Evolutionary conservation across 2,888 invertebrate species (phyloP), one percentile per base, ranked within the genome.

Genomic region (Ariolimax columbianus): DNA sequence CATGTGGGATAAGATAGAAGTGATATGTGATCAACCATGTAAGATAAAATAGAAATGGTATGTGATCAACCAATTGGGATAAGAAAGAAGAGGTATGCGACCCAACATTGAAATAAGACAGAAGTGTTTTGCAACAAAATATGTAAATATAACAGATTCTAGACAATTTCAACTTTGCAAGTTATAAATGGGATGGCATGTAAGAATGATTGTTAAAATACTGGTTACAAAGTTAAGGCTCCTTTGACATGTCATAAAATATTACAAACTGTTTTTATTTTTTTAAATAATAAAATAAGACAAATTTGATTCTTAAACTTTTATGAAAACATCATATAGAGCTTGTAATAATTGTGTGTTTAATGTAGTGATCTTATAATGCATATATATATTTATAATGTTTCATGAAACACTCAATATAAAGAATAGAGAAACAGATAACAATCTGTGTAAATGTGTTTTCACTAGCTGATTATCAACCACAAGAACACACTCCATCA

Each of bases 221-320:
- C 14, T 66, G 33, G 33, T 30, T 33, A 66, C 9, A 30, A 66
- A 73, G 30, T 73, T 43, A 73, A 73, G 73, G 73, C 73, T 26
- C 9, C 11, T 43, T n/a, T 40, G 4, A 66, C 17, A 73, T 73
- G n/a, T 43, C 73, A 73, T 73, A n/a, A 40, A 73, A 43, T 19
- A 73, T n/a, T 73, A 73, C 73, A 73, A 73, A 43, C 73, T 73
- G 47, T n/a, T 73, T 73, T n/a, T n/a, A n/a, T n/a, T n/a, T n/a
- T n/a, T n/a, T n/a, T n/a, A n/a, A n/a, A n/a, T n/a, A n/a, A n/a
- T n/a, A n/a, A n/a, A n/a, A n/a, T n/a, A n/a, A n/a, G n/a, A n/a
- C n/a, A n/a, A n/a, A n/a, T n/a, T n/a, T n/a, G n/a, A n/a, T n/a
- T n/a, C n/a, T n/a, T n/a, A n/a, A n/a, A n/a, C n/a, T n/a, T n/a